These are phyloP conservation scores for Cyprinus carpio DNA, from an alignment of 2,113 vertebrate genomes.

Conservation along the genomic window DNA sequence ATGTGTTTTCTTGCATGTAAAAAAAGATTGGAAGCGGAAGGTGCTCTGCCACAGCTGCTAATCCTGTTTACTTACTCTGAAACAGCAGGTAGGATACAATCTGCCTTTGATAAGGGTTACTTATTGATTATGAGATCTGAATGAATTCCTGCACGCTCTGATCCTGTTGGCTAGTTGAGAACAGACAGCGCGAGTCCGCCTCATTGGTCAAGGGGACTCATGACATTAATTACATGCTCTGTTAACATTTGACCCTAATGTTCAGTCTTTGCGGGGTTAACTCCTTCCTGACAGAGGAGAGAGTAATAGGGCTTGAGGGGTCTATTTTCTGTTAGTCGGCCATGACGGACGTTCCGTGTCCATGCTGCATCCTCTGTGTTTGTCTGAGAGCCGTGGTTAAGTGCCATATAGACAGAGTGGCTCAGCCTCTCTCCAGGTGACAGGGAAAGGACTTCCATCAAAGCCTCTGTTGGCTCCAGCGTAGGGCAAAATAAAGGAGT, in stretches of 20 bases:
- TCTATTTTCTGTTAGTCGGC: conserved; percentile 70
- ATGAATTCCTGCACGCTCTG: conserved; percentile 23
- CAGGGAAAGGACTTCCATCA: conserved; percentile 17
- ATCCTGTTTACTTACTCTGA: conserved; percentile 27
- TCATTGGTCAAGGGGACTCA: conserved; percentile 86
- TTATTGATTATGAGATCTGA: conserved; percentile 20
- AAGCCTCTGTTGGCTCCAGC: conserved; percentile 5
- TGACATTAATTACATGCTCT: conserved; percentile 94
- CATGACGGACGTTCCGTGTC: conserved; percentile 63
- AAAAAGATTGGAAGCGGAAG: conserved; percentile 12
- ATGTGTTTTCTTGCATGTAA: background rate
- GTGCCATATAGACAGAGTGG: conserved; percentile 39
- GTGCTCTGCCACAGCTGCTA: background rate
- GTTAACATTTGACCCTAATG: conserved; percentile 87
- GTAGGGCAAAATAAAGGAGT: conserved; percentile 59
- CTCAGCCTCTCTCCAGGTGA: conserved; percentile 17
- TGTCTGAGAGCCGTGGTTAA: conserved; percentile 63
- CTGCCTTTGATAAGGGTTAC: conserved; percentile 30
- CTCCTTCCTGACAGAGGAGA: conserved; percentile 79
- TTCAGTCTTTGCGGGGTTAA: conserved; percentile 78
- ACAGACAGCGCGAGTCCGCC: conserved; percentile 77
- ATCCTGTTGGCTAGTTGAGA: background rate
- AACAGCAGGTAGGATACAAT: conserved; percentile 14
- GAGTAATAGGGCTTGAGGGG: conserved; percentile 73
- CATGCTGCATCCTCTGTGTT: conserved; percentile 49